Percentiles rank a stretch among this genome's conserved stretches.
phyloP scores from a whole-genome alignment of 2,797 vertebrate species.

The Acropternis orthonyx region DNA sequence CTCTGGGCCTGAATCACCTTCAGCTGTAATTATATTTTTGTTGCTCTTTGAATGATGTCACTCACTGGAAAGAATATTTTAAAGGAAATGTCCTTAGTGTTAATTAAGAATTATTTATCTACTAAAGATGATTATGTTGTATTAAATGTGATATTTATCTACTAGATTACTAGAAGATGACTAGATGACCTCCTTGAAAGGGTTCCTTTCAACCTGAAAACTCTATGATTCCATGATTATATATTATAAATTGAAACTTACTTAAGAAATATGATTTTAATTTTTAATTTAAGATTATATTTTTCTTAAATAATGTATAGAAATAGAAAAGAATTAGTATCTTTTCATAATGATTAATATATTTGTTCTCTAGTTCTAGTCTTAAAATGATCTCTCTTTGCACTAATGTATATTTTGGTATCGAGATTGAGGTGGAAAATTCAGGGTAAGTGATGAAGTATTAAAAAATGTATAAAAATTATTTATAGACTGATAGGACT shows the following conservation, averaged over 20 bases:
- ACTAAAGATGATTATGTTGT: slow-evolving; percentile 11
- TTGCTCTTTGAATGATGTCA: slow-evolving; percentile 20
- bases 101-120: slow-evolving; percentile 56
- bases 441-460: slow-evolving; percentile 2
- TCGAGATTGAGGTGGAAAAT: neutral
- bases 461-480: slow-evolving; percentile 7
- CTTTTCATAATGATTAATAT: neutral
- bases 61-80: slow-evolving; percentile 28
- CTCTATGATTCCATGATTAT: neutral
- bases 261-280: neutral
- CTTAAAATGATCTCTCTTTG: neutral
- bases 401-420: neutral
- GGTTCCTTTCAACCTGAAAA: neutral
- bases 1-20: neutral
- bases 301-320: neutral
- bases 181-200: neutral
- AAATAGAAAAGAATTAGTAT: neutral
- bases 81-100: slow-evolving; percentile 20
- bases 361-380: neutral
- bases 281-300: neutral
- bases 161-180: slow-evolving; percentile 7
- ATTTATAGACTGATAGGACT: slow-evolving; percentile 8
- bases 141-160: slow-evolving; percentile 37
- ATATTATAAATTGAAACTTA: neutral
- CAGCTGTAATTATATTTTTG: slow-evolving; percentile 34